Evolutionary conservation across 2,113 vertebrate species (phyloP).

Genomic region (Notechis scutatus): DNA sequence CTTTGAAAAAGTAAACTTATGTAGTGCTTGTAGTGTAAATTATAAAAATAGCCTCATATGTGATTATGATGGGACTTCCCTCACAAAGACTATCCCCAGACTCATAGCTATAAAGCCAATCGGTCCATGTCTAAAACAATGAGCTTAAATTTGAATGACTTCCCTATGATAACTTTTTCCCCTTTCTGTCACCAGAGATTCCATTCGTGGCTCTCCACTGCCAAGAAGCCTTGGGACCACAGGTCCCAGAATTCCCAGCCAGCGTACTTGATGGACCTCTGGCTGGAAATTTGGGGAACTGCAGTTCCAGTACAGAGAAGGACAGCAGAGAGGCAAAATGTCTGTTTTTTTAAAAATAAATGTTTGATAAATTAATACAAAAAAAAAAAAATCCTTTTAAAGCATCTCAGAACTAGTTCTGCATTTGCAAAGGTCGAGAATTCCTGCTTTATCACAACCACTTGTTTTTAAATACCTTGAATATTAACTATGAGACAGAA

Average conservation of each 20-base stretch:
- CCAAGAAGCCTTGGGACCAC: neutral
- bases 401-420: conserved; percentile 34
- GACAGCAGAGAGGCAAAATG: conserved; percentile 5
- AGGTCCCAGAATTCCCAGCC: neutral
- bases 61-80: neutral
- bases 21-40: neutral
- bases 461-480: conserved; percentile 23
- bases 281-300: conserved; percentile 5
- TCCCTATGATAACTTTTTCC: conserved; percentile 12
- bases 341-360: conserved; percentile 2
- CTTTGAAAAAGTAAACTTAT: neutral
- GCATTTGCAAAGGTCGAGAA: conserved; percentile 33
- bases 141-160: conserved; percentile 14
- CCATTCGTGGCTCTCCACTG: conserved; percentile 40
- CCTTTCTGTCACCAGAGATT: conserved; percentile 44
- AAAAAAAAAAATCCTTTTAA: neutral
- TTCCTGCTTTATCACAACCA: conserved; percentile 35
- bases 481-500: conserved; percentile 33
- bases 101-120: neutral
- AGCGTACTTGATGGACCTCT: neutral
- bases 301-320: conserved; percentile 17
- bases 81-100: neutral
- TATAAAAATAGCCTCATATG: neutral
- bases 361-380: neutral
- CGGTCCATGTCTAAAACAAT: neutral